Percentiles rank a stretch among this genome's conserved stretches.
These are phyloP conservation scores for Brenthis hecate DNA, from an alignment of 2,888 invertebrate species.

Conservation along the genomic window DNA sequence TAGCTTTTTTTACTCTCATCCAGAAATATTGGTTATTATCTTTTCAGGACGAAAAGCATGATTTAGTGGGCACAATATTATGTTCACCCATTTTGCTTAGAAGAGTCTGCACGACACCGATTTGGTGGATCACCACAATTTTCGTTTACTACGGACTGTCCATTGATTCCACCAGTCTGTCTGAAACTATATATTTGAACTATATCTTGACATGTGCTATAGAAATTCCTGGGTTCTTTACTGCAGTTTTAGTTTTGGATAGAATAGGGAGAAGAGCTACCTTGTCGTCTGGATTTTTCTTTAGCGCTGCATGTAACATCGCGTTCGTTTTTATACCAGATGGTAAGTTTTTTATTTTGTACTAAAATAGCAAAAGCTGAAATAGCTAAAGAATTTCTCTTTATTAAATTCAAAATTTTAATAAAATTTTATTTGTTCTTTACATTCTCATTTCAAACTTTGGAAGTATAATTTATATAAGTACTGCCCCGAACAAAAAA, in stretches of 20 bases:
- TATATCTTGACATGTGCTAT: constrained; percentile 82
- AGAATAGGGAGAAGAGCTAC: constrained; percentile 66
- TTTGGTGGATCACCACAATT: constrained; percentile 87
- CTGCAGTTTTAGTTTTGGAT: constrained; percentile 81
- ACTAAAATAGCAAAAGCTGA: no score
- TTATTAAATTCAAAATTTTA: no score
- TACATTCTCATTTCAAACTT: no score
- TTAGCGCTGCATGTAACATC: constrained; percentile 41
- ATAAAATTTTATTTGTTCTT: no score
- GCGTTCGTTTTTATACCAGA: constrained; percentile 42
- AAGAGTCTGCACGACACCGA: constrained; percentile 81
- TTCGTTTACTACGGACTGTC: constrained; percentile 88
- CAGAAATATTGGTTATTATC: no score
- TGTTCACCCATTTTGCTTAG: constrained; percentile 75
- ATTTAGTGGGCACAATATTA: constrained; percentile 62
- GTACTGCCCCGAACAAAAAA: no score
- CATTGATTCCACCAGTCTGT: constrained; percentile 85
- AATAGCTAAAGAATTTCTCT: no score
- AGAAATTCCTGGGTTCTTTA: constrained; percentile 85
- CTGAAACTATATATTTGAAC: constrained; percentile 86
- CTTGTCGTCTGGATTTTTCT: constrained; percentile 42
- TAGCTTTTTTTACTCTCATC: not conserved
- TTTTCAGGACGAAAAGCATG: constrained; percentile 37
- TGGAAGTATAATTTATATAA: no score
- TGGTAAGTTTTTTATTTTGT: constrained; percentile 41